Percentiles rank a stretch among this genome's conserved stretches.
Evolutionary conservation across 2,797 vertebrate species (phyloP).

Genomic region (Spheniscus humboldti): DNA sequence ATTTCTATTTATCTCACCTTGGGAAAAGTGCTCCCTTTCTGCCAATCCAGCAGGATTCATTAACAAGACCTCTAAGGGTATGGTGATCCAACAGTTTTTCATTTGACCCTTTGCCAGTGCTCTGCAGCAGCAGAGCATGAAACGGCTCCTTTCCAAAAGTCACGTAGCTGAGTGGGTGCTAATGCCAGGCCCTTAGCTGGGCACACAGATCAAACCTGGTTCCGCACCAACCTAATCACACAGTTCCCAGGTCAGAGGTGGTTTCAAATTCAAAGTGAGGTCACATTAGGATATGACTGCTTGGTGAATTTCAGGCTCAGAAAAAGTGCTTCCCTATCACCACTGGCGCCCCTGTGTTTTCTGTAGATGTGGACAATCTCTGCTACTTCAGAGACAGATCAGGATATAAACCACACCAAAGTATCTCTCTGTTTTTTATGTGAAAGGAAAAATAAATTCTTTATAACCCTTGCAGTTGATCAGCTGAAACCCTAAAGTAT

Average conservation of each 20-base stretch:
- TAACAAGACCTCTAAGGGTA: neutral
- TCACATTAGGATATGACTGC: neutral
- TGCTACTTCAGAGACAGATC: slow-evolving; percentile 24
- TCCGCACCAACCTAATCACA: neutral
- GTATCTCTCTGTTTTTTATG: slow-evolving; percentile 19
- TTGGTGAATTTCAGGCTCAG: neutral
- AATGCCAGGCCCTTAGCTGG: neutral
- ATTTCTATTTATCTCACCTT: neutral
- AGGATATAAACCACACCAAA: neutral
- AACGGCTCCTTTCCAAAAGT: neutral
- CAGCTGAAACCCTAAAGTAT: slow-evolving; percentile 55
- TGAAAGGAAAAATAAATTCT: slow-evolving; percentile 12
- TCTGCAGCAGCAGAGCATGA: neutral
- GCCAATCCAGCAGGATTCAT: neutral
- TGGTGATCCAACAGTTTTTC: neutral
- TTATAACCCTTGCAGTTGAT: slow-evolving; percentile 61
- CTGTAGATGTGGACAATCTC: neutral
- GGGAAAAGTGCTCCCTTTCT: neutral
- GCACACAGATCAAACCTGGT: neutral
- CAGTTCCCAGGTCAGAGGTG: neutral
- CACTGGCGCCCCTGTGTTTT: neutral
- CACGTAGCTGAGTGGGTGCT: neutral
- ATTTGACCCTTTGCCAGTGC: neutral
- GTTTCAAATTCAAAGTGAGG: neutral
- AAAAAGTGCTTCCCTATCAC: neutral